Evolutionary conservation across 2,888 invertebrate species (phyloP), one percentile per base, ranked within the genome.

Genomic region (Drosophila meridiana): DNA sequence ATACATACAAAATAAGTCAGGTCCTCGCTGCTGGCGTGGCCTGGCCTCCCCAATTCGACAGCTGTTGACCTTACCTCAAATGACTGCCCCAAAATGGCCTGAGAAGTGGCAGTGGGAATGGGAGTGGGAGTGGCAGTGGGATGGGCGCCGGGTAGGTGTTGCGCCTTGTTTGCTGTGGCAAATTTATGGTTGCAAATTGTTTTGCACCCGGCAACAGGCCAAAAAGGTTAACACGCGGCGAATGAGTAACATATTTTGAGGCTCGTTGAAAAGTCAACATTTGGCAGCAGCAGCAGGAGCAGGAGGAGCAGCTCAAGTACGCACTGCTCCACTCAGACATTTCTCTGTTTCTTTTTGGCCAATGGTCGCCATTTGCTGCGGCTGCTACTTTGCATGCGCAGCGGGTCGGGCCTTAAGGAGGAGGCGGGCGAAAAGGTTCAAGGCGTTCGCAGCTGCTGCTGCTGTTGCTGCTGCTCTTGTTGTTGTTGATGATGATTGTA

Each of bases 161-260:
- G 52, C 63, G 64, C 53, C 74, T 82, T 80, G 83, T 83, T 76
- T 73, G 76, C 76, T 82, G 80, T 78, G 83, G 86, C 82, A 81
- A 91, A 90, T 90, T 91, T 91, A 90, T 90, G 90, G 85, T 81
- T 85, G 88, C 82, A 90, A 90, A 90, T 91, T 91, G 90, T 90
- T 90, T 90, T 89, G 90, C 82, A 83, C 82, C 82, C 78, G 77
- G 66, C 65, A 65, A 76, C 64, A 58, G 57, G 60, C 56, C 62
- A 56, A 73, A 82, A 90, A 90, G 90, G 91, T 88, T 84, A 87
- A 73, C 78, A 69, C 80, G 76, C 76, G 72, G 67, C 70, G 78
- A 76, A 87, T 82, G 87, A 87, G 88, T 77, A 89, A 87, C 86
- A 89, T 86, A 88, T 88, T 89, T 75, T 62, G 80, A 69, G 74